These are phyloP conservation scores for Chloromyia formosa DNA, from an alignment of 2,888 invertebrate species.

Conservation along the genomic window DNA sequence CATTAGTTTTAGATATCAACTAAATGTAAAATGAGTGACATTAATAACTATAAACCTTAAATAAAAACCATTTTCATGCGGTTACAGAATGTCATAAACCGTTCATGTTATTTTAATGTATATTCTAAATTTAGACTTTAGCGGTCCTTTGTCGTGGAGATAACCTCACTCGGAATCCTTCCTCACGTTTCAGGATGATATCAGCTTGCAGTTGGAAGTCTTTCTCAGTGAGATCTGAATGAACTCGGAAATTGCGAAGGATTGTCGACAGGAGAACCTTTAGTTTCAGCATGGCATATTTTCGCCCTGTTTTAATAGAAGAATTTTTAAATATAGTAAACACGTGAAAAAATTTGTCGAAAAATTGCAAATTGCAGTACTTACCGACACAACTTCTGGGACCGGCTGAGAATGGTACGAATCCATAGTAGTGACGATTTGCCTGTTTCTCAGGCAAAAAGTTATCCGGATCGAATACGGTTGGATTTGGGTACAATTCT, in stretches of 20 bases:
- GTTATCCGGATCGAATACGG: constrained; percentile 83
- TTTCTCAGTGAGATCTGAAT: constrained; percentile 72
- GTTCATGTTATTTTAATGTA: background rate
- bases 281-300: constrained; percentile 82
- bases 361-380: constrained; percentile 55
- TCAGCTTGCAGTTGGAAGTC: constrained; percentile 80
- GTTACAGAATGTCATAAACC: background rate
- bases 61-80: background rate
- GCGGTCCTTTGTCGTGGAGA: constrained; percentile 67
- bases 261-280: constrained; percentile 81
- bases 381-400: constrained; percentile 82
- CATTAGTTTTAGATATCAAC: no score
- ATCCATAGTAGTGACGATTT: constrained; percentile 82
- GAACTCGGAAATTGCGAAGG: constrained; percentile 76
- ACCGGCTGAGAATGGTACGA: constrained; percentile 84
- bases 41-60: background rate
- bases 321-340: background rate
- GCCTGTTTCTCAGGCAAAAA: constrained; percentile 83
- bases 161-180: constrained; percentile 78
- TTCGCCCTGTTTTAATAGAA: constrained; percentile 69
- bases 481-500: constrained; percentile 79
- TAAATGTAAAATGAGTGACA: background rate
- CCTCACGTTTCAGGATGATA: constrained; percentile 79
- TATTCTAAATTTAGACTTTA: constrained; percentile 40
- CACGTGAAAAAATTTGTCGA: background rate